Conservation (phyloP, 1,140 invertebrate species). For the Eumeta japonica region DNA sequence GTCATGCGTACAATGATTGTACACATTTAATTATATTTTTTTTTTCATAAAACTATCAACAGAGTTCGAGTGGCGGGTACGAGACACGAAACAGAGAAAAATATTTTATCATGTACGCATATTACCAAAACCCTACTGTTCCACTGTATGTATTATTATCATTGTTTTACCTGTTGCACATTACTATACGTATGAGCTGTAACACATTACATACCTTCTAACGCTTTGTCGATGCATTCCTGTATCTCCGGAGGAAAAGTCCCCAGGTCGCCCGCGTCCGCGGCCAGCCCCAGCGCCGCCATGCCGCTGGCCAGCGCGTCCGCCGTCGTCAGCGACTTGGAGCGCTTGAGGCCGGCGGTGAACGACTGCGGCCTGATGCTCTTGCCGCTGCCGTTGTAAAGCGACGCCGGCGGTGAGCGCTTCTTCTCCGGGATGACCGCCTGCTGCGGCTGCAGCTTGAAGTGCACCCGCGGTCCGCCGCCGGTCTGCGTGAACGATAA, state of each 20-base stretch:
- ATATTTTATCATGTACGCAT: too few relatives aligned
- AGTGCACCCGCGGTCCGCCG: constrained; percentile 58
- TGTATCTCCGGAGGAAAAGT: constrained; percentile 72
- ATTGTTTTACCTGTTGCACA: too few relatives aligned
- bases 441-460: constrained; percentile 52
- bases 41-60: too few relatives aligned
- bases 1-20: too few relatives aligned
- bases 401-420: constrained; percentile 45
- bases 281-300: constrained; percentile 59
- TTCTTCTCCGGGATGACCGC: constrained; percentile 43
- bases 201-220: constrained; percentile 57
- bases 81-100: too few relatives aligned
- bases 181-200: too few relatives aligned
- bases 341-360: constrained; percentile 68
- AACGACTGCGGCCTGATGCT: constrained; percentile 38
- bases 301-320: constrained; percentile 66
- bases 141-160: background rate
- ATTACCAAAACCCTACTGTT: constrained; percentile 1
- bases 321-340: constrained; percentile 75
- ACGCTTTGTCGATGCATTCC: constrained; percentile 67
- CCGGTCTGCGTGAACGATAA: constrained; percentile 14
- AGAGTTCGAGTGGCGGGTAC: too few relatives aligned
- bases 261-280: constrained; percentile 71
- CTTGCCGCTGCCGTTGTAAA: constrained; percentile 43
- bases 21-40: too few relatives aligned